Percentiles rank a stretch among this genome's conserved stretches.
These are phyloP conservation scores for Synanthedon formicaeformis DNA, from an alignment of 2,888 invertebrate species.

Conservation along the genomic window DNA sequence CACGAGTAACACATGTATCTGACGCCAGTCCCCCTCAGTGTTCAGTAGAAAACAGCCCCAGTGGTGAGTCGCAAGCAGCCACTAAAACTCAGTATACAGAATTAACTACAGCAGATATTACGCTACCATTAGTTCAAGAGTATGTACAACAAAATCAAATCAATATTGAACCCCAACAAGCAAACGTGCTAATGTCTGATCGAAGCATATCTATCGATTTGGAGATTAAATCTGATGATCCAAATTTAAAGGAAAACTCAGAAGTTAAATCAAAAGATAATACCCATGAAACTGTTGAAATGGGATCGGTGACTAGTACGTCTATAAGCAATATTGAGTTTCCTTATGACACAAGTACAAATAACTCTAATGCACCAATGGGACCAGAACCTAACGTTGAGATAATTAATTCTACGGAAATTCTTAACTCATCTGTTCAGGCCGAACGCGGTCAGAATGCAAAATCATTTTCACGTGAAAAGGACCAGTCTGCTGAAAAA, in stretches of 20 bases:
- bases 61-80: constrained; percentile 39
- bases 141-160: constrained; percentile 37
- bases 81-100: constrained; percentile 61
- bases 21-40: constrained; percentile 58
- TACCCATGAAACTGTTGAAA: constrained; percentile 21
- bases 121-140: constrained; percentile 41
- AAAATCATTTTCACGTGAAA: constrained; percentile 8
- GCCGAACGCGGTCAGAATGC: background rate
- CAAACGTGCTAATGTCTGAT: constrained; percentile 19
- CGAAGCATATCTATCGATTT: constrained; percentile 34
- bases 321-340: constrained; percentile 23
- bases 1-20: constrained; percentile 58
- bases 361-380: constrained; percentile 6
- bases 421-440: background rate
- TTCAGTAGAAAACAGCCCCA: constrained; percentile 44
- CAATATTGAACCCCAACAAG: constrained; percentile 21
- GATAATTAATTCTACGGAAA: constrained; percentile 12
- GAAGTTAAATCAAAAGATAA: constrained; percentile 33
- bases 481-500: constrained; percentile 31
- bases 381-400: constrained; percentile 15
- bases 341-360: constrained; percentile 15
- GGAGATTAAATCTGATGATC: constrained; percentile 33
- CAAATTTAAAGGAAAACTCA: constrained; percentile 7
- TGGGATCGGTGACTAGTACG: constrained; percentile 15
- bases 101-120: constrained; percentile 55